Conservation (phyloP, 2,113 vertebrate genomes). For the Strigops habroptila region DNA sequence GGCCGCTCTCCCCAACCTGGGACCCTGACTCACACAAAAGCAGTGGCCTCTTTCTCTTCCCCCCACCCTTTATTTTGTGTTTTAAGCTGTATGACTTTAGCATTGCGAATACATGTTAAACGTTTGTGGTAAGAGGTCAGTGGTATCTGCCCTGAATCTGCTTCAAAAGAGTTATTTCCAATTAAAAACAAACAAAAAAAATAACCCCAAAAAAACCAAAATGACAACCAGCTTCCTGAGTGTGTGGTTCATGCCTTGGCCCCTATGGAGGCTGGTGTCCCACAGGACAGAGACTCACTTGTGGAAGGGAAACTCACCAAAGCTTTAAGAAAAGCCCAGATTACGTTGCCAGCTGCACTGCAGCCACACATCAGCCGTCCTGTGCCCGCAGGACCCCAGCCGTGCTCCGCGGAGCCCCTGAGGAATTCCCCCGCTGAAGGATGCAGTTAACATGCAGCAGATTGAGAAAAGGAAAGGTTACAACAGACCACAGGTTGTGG, state of each 20-base stretch:
- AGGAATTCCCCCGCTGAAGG: not conserved
- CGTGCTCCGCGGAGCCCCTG: not conserved
- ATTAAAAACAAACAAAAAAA: conserved; percentile 62
- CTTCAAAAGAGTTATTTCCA: conserved; percentile 72
- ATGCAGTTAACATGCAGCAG: not conserved
- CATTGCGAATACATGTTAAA: conserved; percentile 60
- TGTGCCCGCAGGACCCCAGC: not conserved
- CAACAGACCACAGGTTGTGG: not conserved
- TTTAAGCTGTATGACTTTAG: conserved; percentile 69
- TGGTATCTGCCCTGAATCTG: conserved; percentile 65
- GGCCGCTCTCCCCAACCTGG: not conserved
- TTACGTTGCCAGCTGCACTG: conserved; percentile 6
- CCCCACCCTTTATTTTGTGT: conserved; percentile 25
- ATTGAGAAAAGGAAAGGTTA: not conserved
- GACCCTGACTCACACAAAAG: not conserved
- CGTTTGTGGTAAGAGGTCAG: conserved; percentile 49
- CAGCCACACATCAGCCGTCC: not conserved
- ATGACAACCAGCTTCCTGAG: conserved; percentile 45
- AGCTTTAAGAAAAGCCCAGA: conserved; percentile 35
- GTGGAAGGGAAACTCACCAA: conserved; percentile 44
- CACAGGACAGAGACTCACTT: conserved; percentile 48
- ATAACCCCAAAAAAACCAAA: not conserved
- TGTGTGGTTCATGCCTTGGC: conserved; percentile 53
- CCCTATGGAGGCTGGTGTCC: conserved; percentile 64
- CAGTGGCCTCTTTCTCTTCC: conserved; percentile 14